These are phyloP conservation scores for Sphaeramia orbicularis DNA, from an alignment of 2,797 vertebrate genomes.

Conservation along the genomic window DNA sequence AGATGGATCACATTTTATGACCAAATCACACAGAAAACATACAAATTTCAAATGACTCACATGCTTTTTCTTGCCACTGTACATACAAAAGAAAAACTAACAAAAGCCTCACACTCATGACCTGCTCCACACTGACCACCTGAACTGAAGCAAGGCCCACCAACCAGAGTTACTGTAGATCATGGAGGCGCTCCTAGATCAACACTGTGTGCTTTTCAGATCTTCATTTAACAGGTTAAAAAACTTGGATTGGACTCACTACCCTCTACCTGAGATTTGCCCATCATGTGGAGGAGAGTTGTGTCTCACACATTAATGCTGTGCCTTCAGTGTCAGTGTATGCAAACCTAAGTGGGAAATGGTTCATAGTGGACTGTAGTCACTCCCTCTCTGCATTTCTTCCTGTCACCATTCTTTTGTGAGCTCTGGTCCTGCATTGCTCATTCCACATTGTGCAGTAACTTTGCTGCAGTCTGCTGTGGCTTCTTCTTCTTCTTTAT, in stretches of 20 bases:
- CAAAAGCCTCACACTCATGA: slow-evolving; percentile 18
- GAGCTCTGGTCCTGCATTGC: slow-evolving; percentile 32
- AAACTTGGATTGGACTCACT: neutral
- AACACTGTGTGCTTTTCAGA: neutral
- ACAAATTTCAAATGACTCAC: too few species aligned
- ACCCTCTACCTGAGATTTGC: slow-evolving; percentile 12
- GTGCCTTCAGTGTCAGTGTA: slow-evolving; percentile 72
- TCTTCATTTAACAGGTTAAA: neutral
- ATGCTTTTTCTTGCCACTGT: too few species aligned
- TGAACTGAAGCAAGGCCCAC: slow-evolving; percentile 50
- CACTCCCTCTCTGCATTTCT: slow-evolving; percentile 40
- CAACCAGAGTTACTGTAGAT: slow-evolving; percentile 47
- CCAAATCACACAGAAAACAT: too few species aligned
- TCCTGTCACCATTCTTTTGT: slow-evolving; percentile 19
- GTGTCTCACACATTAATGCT: slow-evolving; percentile 55
- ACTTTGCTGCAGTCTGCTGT: slow-evolving; percentile 55
- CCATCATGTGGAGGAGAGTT: neutral
- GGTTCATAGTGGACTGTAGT: slow-evolving; percentile 28
- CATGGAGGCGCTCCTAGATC: slow-evolving; percentile 31
- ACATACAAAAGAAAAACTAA: slow-evolving; percentile 11
- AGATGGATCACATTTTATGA: too few species aligned
- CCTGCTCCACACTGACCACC: slow-evolving; percentile 9
- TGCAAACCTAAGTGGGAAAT: slow-evolving; percentile 30
- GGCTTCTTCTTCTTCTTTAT: slow-evolving; percentile 26
- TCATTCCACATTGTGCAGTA: slow-evolving; percentile 66